A percentile compares a stretch with the other conserved stretches of the same genome.
Conservation (phyloP, 2,888 invertebrate species). For the Trichogramma dendrolimi region DNA sequence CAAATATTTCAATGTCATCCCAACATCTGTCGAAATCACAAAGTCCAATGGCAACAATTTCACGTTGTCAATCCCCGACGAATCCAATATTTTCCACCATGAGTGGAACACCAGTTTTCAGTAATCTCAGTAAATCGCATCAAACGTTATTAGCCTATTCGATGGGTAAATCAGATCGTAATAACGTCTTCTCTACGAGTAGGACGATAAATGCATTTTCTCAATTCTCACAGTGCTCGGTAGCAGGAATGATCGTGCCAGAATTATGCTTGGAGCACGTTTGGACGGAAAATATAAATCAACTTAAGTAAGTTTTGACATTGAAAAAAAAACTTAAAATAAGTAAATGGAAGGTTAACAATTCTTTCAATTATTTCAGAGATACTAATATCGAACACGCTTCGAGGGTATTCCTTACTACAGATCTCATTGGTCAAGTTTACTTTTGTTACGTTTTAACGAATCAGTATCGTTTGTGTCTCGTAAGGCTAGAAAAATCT, state of each 20-base stretch:
- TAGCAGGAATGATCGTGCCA: conserved; percentile 62
- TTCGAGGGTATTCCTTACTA: conserved; percentile 74
- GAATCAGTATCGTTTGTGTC: conserved; percentile 63
- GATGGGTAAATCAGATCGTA: conserved; percentile 33
- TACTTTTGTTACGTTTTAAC: conserved; percentile 76
- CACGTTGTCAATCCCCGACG: conserved; percentile 51
- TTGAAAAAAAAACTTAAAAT: background rate
- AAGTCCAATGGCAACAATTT: conserved; percentile 56
- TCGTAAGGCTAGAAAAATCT: conserved; percentile 65
- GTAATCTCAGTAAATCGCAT: conserved; percentile 41
- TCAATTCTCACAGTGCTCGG: conserved; percentile 14
- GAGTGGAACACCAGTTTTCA: conserved; percentile 32
- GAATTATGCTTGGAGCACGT: conserved; percentile 84
- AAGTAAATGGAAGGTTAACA: no score
- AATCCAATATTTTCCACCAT: conserved; percentile 45
- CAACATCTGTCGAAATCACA: conserved; percentile 51
- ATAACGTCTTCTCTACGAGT: background rate
- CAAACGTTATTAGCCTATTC: conserved; percentile 43
- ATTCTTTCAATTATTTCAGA: conserved; percentile 43
- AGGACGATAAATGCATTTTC: conserved; percentile 1
- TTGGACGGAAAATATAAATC: conserved; percentile 72
- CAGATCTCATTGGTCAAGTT: conserved; percentile 80
- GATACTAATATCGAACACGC: conserved; percentile 58
- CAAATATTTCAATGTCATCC: conserved; percentile 39
- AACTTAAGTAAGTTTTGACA: conserved; percentile 44